Evolutionary conservation across 2,113 vertebrate species (phyloP).

Genomic region (Dendropsophus ebraccatus): DNA sequence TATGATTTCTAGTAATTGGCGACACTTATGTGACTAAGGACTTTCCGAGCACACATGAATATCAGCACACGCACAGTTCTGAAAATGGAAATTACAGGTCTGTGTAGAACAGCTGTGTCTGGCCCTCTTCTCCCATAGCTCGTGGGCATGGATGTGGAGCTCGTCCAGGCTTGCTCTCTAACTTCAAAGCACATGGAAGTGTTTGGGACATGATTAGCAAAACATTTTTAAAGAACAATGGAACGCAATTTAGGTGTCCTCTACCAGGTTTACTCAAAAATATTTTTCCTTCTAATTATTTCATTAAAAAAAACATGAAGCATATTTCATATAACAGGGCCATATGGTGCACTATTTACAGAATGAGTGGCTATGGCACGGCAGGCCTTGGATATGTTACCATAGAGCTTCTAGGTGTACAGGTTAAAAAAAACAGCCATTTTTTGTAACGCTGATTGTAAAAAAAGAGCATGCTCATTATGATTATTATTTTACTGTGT

Average conservation of each 20-base stretch:
- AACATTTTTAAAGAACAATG: conserved; percentile 42
- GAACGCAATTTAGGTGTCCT: neutral
- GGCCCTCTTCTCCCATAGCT: conserved; percentile 35
- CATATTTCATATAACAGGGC: neutral
- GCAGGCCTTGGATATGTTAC: no score
- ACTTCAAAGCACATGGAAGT: conserved; percentile 41
- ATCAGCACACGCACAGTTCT: conserved; percentile 11
- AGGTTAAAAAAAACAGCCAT: no score
- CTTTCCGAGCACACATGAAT: conserved; percentile 48
- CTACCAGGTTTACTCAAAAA: neutral
- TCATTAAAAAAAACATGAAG: neutral
- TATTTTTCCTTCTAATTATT: neutral
- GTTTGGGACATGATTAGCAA: conserved; percentile 34
- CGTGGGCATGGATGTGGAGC: conserved; percentile 34
- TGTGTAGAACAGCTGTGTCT: conserved; percentile 53
- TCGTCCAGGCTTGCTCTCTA: conserved; percentile 44
- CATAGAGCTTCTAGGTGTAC: no score
- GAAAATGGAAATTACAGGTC: conserved; percentile 41
- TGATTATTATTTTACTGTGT: no score
- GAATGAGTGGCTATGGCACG: no score
- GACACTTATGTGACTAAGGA: conserved; percentile 42
- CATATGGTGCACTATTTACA: no score
- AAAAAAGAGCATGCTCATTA: no score
- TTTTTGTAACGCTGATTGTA: no score
- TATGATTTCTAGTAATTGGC: conserved; percentile 39